Conservation (phyloP, 2,797 vertebrate genomes). For the Vipera ursinii region DNA sequence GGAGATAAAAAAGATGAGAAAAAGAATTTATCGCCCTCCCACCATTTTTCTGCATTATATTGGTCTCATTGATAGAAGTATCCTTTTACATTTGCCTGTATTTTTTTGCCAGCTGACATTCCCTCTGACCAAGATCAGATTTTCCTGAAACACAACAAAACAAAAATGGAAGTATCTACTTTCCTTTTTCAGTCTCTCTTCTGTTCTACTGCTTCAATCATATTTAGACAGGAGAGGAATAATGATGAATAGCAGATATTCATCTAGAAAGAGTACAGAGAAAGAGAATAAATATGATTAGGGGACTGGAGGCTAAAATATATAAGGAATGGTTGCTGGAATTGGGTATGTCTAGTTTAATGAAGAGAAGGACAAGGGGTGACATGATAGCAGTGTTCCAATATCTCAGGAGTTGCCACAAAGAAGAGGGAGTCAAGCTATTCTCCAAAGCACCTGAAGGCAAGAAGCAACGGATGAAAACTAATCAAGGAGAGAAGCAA, state of each 20-base stretch:
- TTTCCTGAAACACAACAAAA: not conserved
- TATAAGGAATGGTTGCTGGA: no score
- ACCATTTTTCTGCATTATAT: not conserved
- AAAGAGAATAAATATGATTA: no score
- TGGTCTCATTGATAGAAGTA: not conserved
- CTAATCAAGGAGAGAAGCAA: no score
- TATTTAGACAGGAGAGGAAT: not conserved
- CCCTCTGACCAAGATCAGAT: not conserved
- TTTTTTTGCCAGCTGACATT: not conserved
- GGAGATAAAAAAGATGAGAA: constrained; percentile 14
- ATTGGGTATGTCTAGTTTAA: no score
- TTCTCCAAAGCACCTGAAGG: no score
- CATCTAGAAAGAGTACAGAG: no score
- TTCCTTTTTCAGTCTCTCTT: not conserved
- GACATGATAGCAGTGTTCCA: no score
- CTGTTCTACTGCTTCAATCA: not conserved
- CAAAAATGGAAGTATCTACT: not conserved
- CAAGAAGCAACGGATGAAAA: no score
- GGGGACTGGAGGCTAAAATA: no score
- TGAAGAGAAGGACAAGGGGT: no score
- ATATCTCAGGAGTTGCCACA: no score
- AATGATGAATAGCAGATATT: not conserved
- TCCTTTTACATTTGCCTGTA: not conserved
- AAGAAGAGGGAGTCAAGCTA: no score
- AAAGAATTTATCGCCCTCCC: not conserved